Base-by-base conservation (phyloP, 2,797 vertebrate species). In the Gallinago nigripennis region DNA sequence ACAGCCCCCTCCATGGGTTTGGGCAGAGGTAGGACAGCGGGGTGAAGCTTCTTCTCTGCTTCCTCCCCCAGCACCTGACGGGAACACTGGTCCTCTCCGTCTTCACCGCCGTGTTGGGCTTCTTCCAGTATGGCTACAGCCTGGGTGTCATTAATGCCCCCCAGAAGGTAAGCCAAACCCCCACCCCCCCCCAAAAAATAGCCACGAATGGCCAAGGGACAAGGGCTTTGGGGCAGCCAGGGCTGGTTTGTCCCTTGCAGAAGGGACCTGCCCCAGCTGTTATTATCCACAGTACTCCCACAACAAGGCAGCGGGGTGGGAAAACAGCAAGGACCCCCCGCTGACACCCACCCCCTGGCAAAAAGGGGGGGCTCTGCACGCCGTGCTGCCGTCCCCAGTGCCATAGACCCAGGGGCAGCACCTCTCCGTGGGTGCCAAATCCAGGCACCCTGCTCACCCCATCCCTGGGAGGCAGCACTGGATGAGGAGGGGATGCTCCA, bases 101-200 rank as follows among this genome's bases (percentile, higher is more conserved):
- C 94, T 98, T 99, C 94, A 98, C 99, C 0, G 99, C 99, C 0
- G 97, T 98, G 18, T 97, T 99, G 39, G 98, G 99, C 14, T 99
- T 99, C 71, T 98, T 99, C 94, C 99, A 99, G 97, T 99, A 97
- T 2, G 99, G 99, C 64, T 99, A 99, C 96, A 98, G 99, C 88
- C 95, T 99, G 33, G 99, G 99, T 20, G 99, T 99, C 93, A 99
- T 99, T 96, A 99, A 99, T 0, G 99, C 99, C 18, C 99, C 99
- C 5, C 99, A 99, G 95, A 97, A 98, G 98, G 99, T 99, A 97
- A 98, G 97, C 31, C 14, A 13, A 64, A 57, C 11, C n/a, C 11
- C 23, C 24, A 13, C 11, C 33, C 24, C 28, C 43, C 30, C 54
- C 37, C 14, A 39, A 39, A 39, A 41, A 41, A 37, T 37, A 14